Conservation (phyloP, 2,113 vertebrate species). For the Grallaria varia region DNA sequence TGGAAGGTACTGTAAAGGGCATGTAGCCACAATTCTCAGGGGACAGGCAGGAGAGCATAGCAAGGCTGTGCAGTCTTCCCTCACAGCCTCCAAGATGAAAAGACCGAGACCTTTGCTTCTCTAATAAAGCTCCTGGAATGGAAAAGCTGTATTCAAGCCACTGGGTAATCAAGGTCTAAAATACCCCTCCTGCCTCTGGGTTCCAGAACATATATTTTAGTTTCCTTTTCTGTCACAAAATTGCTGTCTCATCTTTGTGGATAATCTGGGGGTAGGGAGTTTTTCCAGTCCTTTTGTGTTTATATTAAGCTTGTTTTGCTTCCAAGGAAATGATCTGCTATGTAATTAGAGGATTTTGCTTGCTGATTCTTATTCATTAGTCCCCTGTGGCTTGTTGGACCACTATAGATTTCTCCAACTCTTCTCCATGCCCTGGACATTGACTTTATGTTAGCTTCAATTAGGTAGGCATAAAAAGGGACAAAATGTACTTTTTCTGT, state of each 20-base stretch:
- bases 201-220: neutral
- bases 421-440: neutral
- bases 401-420: neutral
- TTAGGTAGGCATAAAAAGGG: neutral
- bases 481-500: neutral
- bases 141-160: neutral
- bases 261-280: neutral
- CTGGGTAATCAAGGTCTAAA: neutral
- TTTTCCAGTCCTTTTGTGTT: neutral
- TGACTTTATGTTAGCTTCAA: neutral
- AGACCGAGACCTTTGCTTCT: neutral
- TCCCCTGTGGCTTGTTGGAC: neutral
- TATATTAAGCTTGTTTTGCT: neutral
- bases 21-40: neutral
- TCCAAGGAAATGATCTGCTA: neutral
- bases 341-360: neutral
- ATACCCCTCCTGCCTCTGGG: neutral
- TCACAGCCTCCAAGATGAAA: neutral
- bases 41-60: neutral
- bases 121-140: neutral
- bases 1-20: neutral
- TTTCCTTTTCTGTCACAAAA: neutral
- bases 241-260: neutral
- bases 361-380: neutral
- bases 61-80: neutral